These are phyloP conservation scores for Gymnorhina tibicen DNA, from an alignment of 2,113 vertebrate species.

Conservation along the genomic window DNA sequence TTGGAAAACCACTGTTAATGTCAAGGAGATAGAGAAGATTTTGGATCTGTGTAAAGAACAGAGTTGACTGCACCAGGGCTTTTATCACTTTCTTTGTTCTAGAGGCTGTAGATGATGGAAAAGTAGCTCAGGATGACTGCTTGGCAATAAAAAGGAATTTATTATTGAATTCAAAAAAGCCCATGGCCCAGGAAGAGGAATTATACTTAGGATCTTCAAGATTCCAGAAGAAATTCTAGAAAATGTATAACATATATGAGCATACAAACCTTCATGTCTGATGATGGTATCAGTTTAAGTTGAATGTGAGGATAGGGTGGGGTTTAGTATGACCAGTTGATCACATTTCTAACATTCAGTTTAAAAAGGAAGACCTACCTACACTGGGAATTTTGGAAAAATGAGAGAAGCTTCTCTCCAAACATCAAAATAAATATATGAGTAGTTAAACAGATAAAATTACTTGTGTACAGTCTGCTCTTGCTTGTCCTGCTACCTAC, in stretches of 20 bases:
- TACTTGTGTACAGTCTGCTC: neutral
- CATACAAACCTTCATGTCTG: neutral
- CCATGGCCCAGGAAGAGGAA: neutral
- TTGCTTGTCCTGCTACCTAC: neutral
- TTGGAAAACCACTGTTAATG: neutral
- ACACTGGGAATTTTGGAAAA: neutral
- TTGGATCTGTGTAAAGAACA: neutral
- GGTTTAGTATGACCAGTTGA: neutral
- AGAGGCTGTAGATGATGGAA: neutral
- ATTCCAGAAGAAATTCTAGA: neutral
- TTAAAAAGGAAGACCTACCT: neutral
- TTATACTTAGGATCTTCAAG: neutral
- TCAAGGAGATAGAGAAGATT: neutral
- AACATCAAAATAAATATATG: neutral
- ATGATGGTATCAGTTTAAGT: neutral
- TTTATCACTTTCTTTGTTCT: neutral
- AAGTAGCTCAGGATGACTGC: neutral
- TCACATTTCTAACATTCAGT: neutral
- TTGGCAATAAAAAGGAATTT: neutral
- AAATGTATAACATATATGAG: neutral
- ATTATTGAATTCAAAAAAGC: neutral
- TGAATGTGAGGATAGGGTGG: neutral
- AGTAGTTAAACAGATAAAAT: neutral
- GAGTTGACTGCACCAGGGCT: neutral
- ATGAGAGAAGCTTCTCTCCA: neutral